phyloP scores from a whole-genome alignment of 2,797 vertebrate genomes.

The Notolabrus celidotus region DNA sequence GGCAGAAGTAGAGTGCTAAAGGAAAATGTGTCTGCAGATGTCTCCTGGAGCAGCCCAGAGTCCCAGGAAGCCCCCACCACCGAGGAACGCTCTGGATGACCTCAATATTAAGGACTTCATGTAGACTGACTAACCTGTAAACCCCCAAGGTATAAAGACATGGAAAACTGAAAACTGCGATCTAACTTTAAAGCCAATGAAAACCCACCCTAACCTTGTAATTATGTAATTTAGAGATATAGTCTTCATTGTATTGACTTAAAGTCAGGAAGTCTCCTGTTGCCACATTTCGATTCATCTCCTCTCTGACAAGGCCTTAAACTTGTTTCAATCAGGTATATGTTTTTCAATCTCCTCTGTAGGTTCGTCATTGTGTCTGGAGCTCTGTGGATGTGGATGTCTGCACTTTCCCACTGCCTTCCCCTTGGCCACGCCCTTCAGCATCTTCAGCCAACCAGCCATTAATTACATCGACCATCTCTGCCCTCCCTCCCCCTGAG shows the following conservation, averaged over 20 bases:
- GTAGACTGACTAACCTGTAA: conserved; percentile 83
- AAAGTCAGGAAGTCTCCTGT: too few species aligned
- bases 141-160: conserved; percentile 57
- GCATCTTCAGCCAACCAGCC: conserved; percentile 88
- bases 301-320: too few species aligned
- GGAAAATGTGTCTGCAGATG: conserved; percentile 75
- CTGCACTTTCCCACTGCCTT: conserved; percentile 81
- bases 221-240: too few species aligned
- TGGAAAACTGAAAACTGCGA: too few species aligned
- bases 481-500: conserved; percentile 47
- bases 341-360: conserved; percentile 48
- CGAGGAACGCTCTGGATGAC: conserved; percentile 99
- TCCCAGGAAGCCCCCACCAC: conserved; percentile 94
- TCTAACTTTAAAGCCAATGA: too few species aligned
- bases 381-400: conserved; percentile 86
- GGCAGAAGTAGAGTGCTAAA: conserved; percentile 19
- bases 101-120: conserved; percentile 99
- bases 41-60: conserved; percentile 90
- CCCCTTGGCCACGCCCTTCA: conserved; percentile 77
- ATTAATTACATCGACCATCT: conserved; percentile 71
- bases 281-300: too few species aligned
- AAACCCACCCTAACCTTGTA: too few species aligned
- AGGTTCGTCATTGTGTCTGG: conserved; percentile 90
- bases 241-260: too few species aligned
- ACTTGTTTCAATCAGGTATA: neutral